Base-by-base conservation (phyloP, 1,140 invertebrate genomes). In the Cydia pomonella region DNA sequence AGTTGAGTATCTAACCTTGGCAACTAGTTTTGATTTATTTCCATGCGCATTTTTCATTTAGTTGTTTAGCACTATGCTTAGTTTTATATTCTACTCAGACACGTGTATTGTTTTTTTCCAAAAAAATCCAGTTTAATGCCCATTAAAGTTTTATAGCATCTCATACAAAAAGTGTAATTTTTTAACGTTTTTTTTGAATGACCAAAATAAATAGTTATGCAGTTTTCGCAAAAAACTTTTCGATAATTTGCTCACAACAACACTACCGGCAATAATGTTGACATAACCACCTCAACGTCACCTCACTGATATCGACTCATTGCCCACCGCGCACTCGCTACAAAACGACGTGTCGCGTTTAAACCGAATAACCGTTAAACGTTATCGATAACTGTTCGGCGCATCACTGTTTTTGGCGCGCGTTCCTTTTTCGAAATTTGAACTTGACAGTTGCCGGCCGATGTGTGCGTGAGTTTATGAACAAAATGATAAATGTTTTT, bases 231-330 rank as follows among this genome's bases (percentile, higher is more conserved):
- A 50, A 18, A 18, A 50, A 50, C 18, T 1, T 6, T n/a, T 66
- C 27, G 16, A 66, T 29, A 66, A 23, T 66, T 29, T 13, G 12
- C 25, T 7, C 18, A 74, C 63, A 76, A 75, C 80, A 79, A 25
- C 79, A 83, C 79, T 84, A 82, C 75, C n/a, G 29, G 16, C 29
- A 33, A 25, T 53, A 78, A 72, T 79, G 62, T 84, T 75, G 79
- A 80, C 79, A 83, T 79, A 79, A 82, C 77, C 29, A 69, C 64
- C 64, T 69, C 10, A 81, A 78, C 78, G 77, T 82, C 64, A 75
- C 74, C 74, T 76, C 41, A 84, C 78, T 84, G 84, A 84, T 86
- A 86, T 81, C 76, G 76, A 38, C 66, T 75, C 85, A 87, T 87
- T 87, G 80, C 66, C 72, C 73, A 75, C 72, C 74, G 77, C 77